Conservation (phyloP, 2,113 vertebrate species). For the Leucoraja erinaceus region DNA sequence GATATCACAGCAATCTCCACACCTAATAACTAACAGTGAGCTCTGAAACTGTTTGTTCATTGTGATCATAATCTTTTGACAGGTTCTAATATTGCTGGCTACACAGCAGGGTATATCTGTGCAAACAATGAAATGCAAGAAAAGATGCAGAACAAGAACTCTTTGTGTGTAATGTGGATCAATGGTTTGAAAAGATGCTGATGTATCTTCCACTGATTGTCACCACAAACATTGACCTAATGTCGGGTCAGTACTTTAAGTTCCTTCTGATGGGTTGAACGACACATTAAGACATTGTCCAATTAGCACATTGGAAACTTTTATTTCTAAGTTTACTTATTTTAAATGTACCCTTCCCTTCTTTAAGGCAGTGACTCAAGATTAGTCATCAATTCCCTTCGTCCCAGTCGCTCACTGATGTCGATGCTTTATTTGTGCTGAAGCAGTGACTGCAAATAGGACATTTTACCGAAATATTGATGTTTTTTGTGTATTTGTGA, state of each 20-base stretch:
- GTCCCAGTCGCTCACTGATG: background rate
- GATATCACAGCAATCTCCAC: slow-evolving; percentile 32
- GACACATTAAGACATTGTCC: background rate
- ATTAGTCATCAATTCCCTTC: background rate
- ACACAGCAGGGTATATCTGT: background rate
- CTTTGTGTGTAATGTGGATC: background rate
- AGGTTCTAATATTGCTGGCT: slow-evolving; percentile 34
- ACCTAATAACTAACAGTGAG: slow-evolving; percentile 34
- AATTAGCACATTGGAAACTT: background rate
- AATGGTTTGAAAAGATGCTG: background rate
- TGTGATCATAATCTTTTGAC: slow-evolving; percentile 34
- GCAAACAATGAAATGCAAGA: slow-evolving; percentile 2
- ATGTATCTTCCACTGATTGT: background rate
- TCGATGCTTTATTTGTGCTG: background rate
- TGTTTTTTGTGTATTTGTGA: background rate
- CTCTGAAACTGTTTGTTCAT: slow-evolving; percentile 33
- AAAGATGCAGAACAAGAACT: slow-evolving; percentile 33
- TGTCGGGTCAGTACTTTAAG: background rate
- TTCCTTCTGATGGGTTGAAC: background rate
- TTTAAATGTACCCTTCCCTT: background rate
- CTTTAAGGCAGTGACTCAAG: background rate
- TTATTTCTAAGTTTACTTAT: background rate
- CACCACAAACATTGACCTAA: background rate
- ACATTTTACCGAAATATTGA: background rate
- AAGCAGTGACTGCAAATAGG: background rate